Evolutionary conservation across 2,113 vertebrate genomes (phyloP), one percentile per base, ranked within the genome.

Genomic region (Morphnarchus princeps): DNA sequence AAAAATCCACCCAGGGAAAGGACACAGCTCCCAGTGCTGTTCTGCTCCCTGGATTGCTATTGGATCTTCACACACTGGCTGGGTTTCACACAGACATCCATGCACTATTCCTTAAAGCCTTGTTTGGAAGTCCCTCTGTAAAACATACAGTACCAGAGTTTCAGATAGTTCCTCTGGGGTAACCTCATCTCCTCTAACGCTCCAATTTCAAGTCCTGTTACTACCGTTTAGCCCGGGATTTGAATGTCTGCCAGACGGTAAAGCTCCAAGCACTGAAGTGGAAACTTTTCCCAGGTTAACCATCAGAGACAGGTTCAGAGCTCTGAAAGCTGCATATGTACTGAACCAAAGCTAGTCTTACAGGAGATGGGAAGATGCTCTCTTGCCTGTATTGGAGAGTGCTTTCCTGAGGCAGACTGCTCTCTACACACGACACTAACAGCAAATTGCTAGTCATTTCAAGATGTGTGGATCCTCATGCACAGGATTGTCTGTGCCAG

Each of bases 301-400:
- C 61, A 12, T 2, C 18, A 16, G 16, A 8, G 18, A 3, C 13
- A 24, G 54, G 78, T 28, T 72, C 34, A 13, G 84, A 72, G 69
- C 74, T n/a, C 18, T 0, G n/a, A 20, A 21, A 47, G 92, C 70
- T 20, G 73, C 40, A 2, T 0, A 32, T 0, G n/a, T 1, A 57
- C 1, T 5, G 3, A 28, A 16, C 1, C 66, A 5, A 16, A 54
- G 94, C 84, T 32, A 29, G 6, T 1, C 71, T 9, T 11, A 43
- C 76, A 50, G 57, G 74, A 38, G n/a, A 3, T 0, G 20, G 65
- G 26, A 47, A 32, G 49, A 32, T 7, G 36, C 72, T 70, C 62
- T n/a, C 50, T 20, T 4, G 22, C 0, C 83, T 32, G 34, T 1
- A 3, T 0, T 5, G 47, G 17, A 40, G 19, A 42, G 52, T 12